Evolutionary conservation across 2,888 invertebrate species (phyloP).

Genomic region (Oasisia sp.): DNA sequence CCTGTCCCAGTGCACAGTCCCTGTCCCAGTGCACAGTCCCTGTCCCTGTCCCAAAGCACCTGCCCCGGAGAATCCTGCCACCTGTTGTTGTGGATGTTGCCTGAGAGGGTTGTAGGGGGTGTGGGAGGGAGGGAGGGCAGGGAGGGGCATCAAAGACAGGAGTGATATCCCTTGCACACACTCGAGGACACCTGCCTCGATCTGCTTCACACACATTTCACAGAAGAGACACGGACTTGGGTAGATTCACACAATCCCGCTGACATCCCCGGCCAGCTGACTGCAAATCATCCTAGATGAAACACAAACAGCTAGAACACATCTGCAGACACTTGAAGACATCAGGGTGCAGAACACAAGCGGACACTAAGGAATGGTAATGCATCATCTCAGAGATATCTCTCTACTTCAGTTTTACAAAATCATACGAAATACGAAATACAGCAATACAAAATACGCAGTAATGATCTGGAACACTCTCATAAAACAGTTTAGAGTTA

Average conservation of each 20-base stretch:
- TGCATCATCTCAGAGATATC: background rate
- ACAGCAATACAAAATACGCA: background rate
- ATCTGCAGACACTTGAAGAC: background rate
- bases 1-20: background rate
- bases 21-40: background rate
- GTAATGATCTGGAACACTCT: background rate
- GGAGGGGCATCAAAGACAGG: background rate
- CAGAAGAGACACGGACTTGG: background rate
- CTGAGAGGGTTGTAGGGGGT: too few relatives aligned
- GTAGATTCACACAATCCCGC: background rate
- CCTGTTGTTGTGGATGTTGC: conserved; percentile 1
- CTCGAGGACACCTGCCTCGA: background rate
- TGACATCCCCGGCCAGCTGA: background rate
- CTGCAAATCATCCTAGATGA: background rate
- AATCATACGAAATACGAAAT: background rate
- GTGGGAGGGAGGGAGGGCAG: background rate
- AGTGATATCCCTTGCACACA: background rate
- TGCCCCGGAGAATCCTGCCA: background rate
- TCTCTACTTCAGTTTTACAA: background rate
- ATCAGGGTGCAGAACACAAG: background rate
- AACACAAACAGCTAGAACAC: background rate
- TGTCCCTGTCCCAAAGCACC: background rate
- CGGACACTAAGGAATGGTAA: background rate
- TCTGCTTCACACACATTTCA: background rate
- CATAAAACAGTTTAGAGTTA: too few relatives aligned